Conservation (phyloP, 2,888 invertebrate species). For the Cephus nigrinus region DNA sequence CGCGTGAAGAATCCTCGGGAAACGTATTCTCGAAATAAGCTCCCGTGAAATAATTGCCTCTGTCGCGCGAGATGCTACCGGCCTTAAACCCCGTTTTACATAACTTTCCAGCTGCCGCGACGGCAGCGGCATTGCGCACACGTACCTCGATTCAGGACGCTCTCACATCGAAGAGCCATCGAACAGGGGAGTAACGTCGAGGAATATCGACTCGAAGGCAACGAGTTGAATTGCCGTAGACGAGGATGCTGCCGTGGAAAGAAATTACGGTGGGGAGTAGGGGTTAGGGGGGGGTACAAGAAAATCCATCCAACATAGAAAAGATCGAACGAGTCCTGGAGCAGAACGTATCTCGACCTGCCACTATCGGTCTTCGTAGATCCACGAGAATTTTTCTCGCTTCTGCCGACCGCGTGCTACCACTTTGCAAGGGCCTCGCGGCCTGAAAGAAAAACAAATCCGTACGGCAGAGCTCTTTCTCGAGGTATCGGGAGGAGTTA, state of each 20-base stretch:
- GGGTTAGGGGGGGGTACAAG: background rate
- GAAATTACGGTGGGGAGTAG: constrained; percentile 8
- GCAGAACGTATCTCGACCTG: background rate
- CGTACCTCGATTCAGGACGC: background rate
- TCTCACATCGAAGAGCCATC: too few relatives aligned
- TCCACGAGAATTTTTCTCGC: constrained; percentile 12
- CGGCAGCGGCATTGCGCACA: background rate
- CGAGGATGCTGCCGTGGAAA: constrained; percentile 26
- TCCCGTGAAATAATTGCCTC: constrained; percentile 47
- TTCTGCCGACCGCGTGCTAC: constrained; percentile 3
- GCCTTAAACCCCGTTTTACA: constrained; percentile 6
- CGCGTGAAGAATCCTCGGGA: constrained; percentile 46
- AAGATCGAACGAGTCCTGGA: background rate
- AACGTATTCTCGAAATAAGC: constrained; percentile 45
- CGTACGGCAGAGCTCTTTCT: constrained; percentile 31
- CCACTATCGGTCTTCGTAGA: constrained; percentile 5
- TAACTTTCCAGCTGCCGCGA: constrained; percentile 19
- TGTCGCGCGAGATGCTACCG: constrained; percentile 36
- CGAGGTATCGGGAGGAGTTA: constrained; percentile 44
- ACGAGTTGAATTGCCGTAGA: constrained; percentile 13
- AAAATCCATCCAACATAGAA: background rate
- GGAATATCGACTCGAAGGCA: background rate
- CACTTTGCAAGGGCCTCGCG: constrained; percentile 4
- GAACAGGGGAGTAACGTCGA: background rate
- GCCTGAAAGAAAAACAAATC: constrained; percentile 30